Base-by-base conservation (phyloP, 2,888 invertebrate species). In the Lithodes maja region DNA sequence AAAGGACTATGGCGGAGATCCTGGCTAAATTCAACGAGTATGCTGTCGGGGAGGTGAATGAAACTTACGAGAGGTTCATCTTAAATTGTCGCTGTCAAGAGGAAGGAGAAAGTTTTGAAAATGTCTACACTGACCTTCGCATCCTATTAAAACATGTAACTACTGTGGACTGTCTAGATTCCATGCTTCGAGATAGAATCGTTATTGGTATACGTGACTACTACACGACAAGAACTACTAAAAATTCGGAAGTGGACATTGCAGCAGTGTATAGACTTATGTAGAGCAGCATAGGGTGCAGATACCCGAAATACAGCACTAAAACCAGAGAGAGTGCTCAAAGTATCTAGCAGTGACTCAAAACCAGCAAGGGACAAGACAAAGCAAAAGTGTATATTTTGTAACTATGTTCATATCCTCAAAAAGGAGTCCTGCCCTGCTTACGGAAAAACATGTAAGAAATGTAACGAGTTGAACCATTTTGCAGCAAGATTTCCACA, bases 1-100 rank as follows among this genome's bases (percentile, higher is more conserved):
- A 77, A 33, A 77, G 77, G 49, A 77, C 77, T 33, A 9, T 7
- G 50, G 77, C 77, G 49, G 77, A 77, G 77, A 49, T 77, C 49
- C 12, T 77, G 7, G 7, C 77, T 49, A 77, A 52, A 49, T 49
- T 77, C 33, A 33, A 77, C 33, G 77, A 7, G 7, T 77, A 77
- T 77, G 77, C 77, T 3, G 77, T 77, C 49, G 50, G 77, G 3
- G 77, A 77, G 77, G 77, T 12, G 49, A 33, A 77, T 33, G 33
- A 33, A 33, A 33, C 33, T 33, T 33, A 33, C 33, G 33, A 33
- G 33, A 33, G 33, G 33, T 33, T 33, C 33, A 33, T 33, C 33
- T 33, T 33, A 33, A 33, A 33, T 33, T 0, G 33, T 33, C 33
- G 33, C 77, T 77, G 77, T 50, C 77, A 77, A 49, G 77, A 77